Base-by-base conservation (phyloP, 2,113 vertebrate species). In the Nansenia antarctica region DNA sequence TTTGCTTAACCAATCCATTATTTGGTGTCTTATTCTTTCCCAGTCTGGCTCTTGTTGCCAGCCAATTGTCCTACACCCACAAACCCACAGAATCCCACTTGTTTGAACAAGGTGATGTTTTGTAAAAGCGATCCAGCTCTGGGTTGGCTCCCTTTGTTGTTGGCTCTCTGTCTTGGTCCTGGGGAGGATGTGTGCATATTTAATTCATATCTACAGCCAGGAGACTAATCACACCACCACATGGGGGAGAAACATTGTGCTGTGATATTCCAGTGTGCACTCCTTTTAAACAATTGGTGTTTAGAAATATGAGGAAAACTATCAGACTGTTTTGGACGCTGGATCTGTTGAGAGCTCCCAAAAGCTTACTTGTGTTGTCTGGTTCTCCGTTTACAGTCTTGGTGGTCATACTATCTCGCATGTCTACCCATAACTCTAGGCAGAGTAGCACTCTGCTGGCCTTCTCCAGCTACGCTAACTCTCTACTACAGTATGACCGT, bases 401-500 rank as follows among this genome's bases (percentile, higher is more conserved):
- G 66, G 76, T 66, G 72, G 81, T 76, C 39, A 53, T 30, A 69
- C 69, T 77, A 49, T 55, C 57, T 68, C 62, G 59, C 24, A 31
- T 26, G 4, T 75, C 53, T 65, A 26, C 30, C 47, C 4, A 18
- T 49, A 78, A 70, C 24, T 66, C 35, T 64, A 29, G 6, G 32
- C 63, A 37, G 9, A 35, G 37, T 0, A 24, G 32, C 18, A 57
- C 34, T n/a, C 35, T 74, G 39, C 14, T 65, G 63, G 66, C 62
- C 9, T 35, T 35, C 62, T 67, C 62, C 32, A 66, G 70, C 22
- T 47, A n/a, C 65, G 57, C 29, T 52, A 27, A 35, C 57, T 39
- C 59, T 47, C 57, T 58, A 31, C 57, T 58, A 31, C 45, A 47
- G 52, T 68, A 11, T 74, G 62, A 66, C 29, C 59, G 61, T 72